Conservation (phyloP, 2,888 invertebrate genomes). For the Cyaniris semiargus region DNA sequence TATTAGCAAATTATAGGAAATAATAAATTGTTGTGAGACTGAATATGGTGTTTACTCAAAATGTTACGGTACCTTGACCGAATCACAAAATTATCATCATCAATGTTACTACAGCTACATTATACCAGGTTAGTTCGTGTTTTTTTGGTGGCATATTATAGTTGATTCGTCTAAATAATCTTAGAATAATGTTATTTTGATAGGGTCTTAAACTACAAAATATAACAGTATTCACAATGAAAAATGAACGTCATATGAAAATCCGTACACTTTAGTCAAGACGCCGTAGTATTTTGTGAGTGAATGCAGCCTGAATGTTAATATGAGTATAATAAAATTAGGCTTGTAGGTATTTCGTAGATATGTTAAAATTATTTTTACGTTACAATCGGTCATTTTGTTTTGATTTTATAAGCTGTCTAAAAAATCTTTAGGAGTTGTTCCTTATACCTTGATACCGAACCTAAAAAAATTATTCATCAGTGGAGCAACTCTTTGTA, state of each 20-base stretch:
- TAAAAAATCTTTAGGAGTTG: no score
- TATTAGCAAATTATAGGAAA: slow-evolving; percentile 10
- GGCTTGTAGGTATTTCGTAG: background rate
- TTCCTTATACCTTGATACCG: background rate
- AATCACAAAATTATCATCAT: background rate
- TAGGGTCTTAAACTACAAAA: no score
- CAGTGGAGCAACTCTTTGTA: background rate
- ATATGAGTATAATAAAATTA: slow-evolving; percentile 11
- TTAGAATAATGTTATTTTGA: background rate
- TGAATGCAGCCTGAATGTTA: slow-evolving; percentile 3
- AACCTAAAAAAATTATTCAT: background rate
- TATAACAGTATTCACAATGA: no score
- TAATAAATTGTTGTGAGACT: slow-evolving; percentile 15
- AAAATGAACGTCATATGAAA: background rate
- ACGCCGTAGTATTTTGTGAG: background rate
- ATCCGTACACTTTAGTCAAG: background rate
- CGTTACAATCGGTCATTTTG: background rate
- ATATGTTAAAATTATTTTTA: background rate
- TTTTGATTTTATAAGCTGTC: background rate
- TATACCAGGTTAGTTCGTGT: no score
- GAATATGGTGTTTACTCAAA: background rate
- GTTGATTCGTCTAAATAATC: background rate
- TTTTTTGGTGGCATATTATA: no score
- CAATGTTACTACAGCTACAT: no score
- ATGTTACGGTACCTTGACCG: background rate